phyloP scores from a whole-genome alignment of 2,888 invertebrate species.

The Gari tellinella region DNA sequence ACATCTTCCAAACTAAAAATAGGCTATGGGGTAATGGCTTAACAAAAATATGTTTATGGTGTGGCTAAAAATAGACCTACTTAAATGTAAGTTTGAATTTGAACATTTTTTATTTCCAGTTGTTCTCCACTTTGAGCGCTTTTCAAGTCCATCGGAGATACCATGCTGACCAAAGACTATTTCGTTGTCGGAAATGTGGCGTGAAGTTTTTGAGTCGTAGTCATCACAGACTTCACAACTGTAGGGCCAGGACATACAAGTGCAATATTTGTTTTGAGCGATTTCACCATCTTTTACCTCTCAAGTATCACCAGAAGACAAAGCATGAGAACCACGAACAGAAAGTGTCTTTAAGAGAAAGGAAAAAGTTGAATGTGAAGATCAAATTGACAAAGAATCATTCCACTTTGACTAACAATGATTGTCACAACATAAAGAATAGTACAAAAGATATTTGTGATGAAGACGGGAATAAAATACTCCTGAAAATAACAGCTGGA shows the following conservation, averaged over 20 bases:
- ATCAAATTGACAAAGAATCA: constrained; percentile 18
- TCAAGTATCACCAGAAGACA: constrained; percentile 3
- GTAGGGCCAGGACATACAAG: constrained; percentile 1
- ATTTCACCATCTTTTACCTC: constrained; percentile 10
- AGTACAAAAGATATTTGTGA: not conserved
- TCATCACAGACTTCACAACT: constrained; percentile 19
- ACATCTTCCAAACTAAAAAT: too few relatives aligned
- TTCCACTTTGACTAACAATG: too few relatives aligned
- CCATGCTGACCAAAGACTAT: constrained; percentile 40
- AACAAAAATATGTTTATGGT: too few relatives aligned
- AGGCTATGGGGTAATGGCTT: too few relatives aligned
- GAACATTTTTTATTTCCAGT: constrained; percentile 40
- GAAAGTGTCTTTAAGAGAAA: too few relatives aligned
- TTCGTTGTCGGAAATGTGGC: constrained; percentile 25
- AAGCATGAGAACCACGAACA: not conserved
- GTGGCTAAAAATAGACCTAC: too few relatives aligned
- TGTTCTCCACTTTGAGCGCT: constrained; percentile 25
- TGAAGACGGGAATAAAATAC: constrained; percentile 36
- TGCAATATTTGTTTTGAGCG: constrained; percentile 18
- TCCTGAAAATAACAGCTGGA: constrained; percentile 54
- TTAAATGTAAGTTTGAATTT: too few relatives aligned
- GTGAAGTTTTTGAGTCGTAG: constrained; percentile 9
- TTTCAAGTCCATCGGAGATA: constrained; percentile 38
- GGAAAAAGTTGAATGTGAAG: too few relatives aligned
- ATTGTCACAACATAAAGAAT: not conserved